A percentile compares a stretch with the other conserved stretches of the same genome.
Evolutionary conservation across 2,888 invertebrate genomes (phyloP).

Genomic region (Pseudococcus jackbeardsleyi): DNA sequence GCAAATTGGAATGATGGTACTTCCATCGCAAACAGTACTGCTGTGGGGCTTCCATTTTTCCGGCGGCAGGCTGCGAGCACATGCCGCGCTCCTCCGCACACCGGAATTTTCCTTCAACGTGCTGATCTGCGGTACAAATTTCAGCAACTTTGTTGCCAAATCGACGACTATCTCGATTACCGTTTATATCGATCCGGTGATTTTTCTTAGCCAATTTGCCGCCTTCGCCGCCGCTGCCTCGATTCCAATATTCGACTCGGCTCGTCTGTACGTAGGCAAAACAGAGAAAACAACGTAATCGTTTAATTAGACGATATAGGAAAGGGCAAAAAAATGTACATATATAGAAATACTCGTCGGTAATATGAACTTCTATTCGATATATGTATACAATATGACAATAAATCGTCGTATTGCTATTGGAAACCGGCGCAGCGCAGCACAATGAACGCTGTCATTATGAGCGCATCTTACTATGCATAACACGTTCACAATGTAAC

Average conservation of each 20-base stretch:
- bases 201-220: background rate
- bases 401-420: background rate
- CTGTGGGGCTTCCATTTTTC: conserved; percentile 71
- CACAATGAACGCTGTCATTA: conserved; percentile 46
- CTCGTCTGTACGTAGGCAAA: background rate
- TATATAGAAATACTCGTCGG: background rate
- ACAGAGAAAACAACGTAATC: background rate
- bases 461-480: conserved; percentile 20
- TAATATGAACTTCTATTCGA: background rate
- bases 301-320: background rate
- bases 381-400: background rate
- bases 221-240: background rate
- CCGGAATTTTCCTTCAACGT: conserved; percentile 60
- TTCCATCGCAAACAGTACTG: conserved; percentile 95
- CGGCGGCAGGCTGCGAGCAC: conserved; percentile 65
- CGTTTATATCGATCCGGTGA: conserved; percentile 16
- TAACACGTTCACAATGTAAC: conserved; percentile 54
- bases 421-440: background rate
- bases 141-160: conserved; percentile 35
- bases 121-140: conserved; percentile 37
- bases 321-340: background rate
- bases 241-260: background rate
- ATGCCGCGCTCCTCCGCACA: conserved; percentile 65
- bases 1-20: conserved; percentile 91
- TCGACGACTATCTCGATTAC: conserved; percentile 2